Percentiles rank a stretch among this genome's conserved stretches.
Evolutionary conservation across 1,140 invertebrate genomes (phyloP).

Genomic region (Pomacea maculata): DNA sequence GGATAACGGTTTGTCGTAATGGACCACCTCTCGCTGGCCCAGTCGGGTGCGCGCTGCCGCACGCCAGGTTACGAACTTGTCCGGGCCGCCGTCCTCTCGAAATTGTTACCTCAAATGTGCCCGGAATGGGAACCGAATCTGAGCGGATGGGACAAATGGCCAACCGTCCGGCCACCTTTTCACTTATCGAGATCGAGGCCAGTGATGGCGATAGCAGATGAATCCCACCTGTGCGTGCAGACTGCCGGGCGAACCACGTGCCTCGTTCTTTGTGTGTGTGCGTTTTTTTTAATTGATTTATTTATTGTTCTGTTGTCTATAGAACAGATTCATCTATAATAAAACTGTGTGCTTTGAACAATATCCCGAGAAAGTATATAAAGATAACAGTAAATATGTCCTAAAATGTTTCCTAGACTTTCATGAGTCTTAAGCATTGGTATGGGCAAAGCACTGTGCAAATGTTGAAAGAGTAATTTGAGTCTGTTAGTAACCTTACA

Average conservation of each 20-base stretch:
- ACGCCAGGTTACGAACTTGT: too few species aligned
- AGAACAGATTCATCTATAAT: too few species aligned
- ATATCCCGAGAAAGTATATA: too few species aligned
- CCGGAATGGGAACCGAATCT: not conserved
- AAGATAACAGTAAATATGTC: too few species aligned
- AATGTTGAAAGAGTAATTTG: too few species aligned
- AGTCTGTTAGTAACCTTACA: too few species aligned
- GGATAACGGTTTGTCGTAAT: constrained; percentile 7
- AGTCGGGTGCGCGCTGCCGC: too few species aligned
- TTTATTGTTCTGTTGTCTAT: not conserved
- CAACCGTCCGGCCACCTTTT: not conserved
- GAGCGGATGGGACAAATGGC: not conserved
- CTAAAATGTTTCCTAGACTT: too few species aligned
- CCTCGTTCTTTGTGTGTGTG: not conserved
- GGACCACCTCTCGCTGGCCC: not conserved
- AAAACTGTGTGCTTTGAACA: too few species aligned
- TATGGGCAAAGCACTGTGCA: too few species aligned
- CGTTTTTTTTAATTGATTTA: not conserved
- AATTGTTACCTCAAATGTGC: not conserved
- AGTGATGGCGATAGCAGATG: not conserved
- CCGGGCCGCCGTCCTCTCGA: not conserved
- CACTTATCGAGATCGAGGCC: not conserved
- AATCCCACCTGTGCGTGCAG: not conserved
- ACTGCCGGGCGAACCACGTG: not conserved
- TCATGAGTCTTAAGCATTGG: too few species aligned